A percentile compares a stretch with the other conserved stretches of the same genome.
Conservation (phyloP, 2,888 invertebrate genomes). For the Brassicogethes aeneus region DNA sequence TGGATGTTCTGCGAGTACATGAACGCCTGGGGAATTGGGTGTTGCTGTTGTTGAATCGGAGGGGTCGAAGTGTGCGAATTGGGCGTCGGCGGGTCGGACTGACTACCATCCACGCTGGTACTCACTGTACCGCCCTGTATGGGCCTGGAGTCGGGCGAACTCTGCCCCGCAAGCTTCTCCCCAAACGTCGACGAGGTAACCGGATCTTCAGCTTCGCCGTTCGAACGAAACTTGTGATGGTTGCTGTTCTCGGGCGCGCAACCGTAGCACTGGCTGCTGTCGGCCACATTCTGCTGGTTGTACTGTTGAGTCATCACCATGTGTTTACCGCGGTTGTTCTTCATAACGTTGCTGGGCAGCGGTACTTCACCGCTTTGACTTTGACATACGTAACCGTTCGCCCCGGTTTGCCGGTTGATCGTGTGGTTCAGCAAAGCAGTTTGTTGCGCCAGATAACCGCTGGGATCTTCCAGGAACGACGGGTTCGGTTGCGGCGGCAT, state of each 20-base stretch:
- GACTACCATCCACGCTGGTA: conserved; percentile 60
- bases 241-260: conserved; percentile 44
- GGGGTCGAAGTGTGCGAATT: conserved; percentile 36
- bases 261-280: conserved; percentile 39
- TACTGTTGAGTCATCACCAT: conserved; percentile 13
- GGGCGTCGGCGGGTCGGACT: conserved; percentile 46
- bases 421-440: conserved; percentile 78
- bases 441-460: conserved; percentile 84
- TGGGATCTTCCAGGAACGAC: conserved; percentile 87
- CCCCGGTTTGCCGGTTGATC: conserved; percentile 58
- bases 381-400: neutral
- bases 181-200: conserved; percentile 61
- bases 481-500: conserved; percentile 44
- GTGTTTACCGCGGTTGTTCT: conserved; percentile 19
- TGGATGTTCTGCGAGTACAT: neutral
- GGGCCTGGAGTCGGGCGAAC: conserved; percentile 56
- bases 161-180: conserved; percentile 45
- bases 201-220: conserved; percentile 49
- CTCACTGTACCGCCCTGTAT: conserved; percentile 80
- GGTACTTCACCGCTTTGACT: conserved; percentile 38
- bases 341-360: conserved; percentile 36
- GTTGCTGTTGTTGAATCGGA: neutral
- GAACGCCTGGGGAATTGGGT: neutral
- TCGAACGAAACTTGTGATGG: conserved; percentile 48
- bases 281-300: conserved; percentile 27